These are phyloP conservation scores for Istiophorus platypterus DNA, from an alignment of 2,113 vertebrate genomes.

Conservation along the genomic window DNA sequence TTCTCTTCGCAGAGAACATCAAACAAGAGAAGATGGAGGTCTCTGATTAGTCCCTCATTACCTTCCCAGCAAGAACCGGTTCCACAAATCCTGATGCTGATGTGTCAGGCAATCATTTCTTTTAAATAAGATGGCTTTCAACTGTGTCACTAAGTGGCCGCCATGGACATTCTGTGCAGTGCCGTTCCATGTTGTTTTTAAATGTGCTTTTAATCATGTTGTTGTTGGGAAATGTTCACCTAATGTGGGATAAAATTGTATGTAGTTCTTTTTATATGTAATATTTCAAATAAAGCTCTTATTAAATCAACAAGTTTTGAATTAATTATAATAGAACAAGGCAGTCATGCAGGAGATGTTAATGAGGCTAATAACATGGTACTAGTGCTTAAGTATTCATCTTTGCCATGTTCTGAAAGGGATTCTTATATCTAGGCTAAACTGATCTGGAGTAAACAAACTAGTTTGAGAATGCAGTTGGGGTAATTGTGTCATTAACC, in stretches of 20 bases:
- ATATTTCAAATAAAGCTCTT: slow-evolving; percentile 98
- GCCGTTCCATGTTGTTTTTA: slow-evolving; percentile 79
- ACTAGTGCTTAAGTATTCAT: neutral
- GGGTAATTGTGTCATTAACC: too few species aligned
- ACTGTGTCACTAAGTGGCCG: slow-evolving; percentile 59
- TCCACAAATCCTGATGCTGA: slow-evolving; percentile 45
- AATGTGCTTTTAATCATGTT: slow-evolving; percentile 89
- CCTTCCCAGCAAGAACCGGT: slow-evolving; percentile 28
- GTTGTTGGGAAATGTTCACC: slow-evolving; percentile 84
- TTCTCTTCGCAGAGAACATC: slow-evolving; percentile 72
- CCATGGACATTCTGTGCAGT: slow-evolving; percentile 84
- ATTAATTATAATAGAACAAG: neutral
- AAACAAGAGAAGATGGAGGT: slow-evolving; percentile 86
- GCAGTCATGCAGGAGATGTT: neutral
- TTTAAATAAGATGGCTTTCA: slow-evolving; percentile 65
- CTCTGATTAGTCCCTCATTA: slow-evolving; percentile 75
- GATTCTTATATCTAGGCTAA: neutral
- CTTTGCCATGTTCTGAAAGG: neutral
- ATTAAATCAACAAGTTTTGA: slow-evolving; percentile 67
- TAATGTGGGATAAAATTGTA: slow-evolving; percentile 89
- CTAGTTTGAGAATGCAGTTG: too few species aligned
- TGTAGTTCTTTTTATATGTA: slow-evolving; percentile 98
- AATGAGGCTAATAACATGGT: too few species aligned
- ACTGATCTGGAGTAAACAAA: too few species aligned
- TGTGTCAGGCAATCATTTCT: slow-evolving; percentile 26